Base-by-base conservation (phyloP, 2,797 vertebrate genomes). In the Aeoliscus strigatus region DNA sequence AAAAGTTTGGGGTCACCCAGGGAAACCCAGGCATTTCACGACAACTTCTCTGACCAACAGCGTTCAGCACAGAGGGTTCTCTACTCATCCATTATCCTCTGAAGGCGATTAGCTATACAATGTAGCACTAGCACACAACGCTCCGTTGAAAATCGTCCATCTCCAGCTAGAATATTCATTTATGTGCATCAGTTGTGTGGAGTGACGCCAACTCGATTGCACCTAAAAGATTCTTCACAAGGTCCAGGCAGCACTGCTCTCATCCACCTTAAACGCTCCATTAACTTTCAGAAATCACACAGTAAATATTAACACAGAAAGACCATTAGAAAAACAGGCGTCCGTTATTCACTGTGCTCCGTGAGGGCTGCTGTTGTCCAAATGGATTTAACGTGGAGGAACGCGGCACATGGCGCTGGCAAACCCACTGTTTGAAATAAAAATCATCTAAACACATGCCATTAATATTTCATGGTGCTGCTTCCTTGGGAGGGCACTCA, bases 401-500 rank as follows among this genome's bases (percentile, higher is more conserved):
- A 71, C 57, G 55, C 59, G 57, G 62, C 72, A 72, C 62, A 72
- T 75, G 80, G 83, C 77, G 80, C 80, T 82, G 81, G 84, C 72
- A 84, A 81, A 77, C 71, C 70, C 60, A 26, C 81, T 74, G 68
- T 83, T 83, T 86, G 76, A 83, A 82, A 84, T 79, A 77, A 84
- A 87, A 84, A 78, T 49, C 62, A 73, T 85, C 78, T 83, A 86
- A 88, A 88, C 84, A 84, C 79, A 90, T 86, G 81, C 73, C 86
- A 87, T 94, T 91, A 89, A 91, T 94, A 94, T 93, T 93, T 93
- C 82, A 91, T 91, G 86, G 83, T 70, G 84, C 81, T 75, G 79
- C 75, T 65, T 81, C 73, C 87, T 75, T 73, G 38, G 75, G 83
- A 89, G 79, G 78, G 79, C 75, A 73, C 77, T 83, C 72, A 77